A percentile compares a stretch with the other conserved stretches of the same genome.
These are phyloP conservation scores for Myopa tessellatipennis DNA, from an alignment of 2,888 invertebrate species.

Conservation along the genomic window DNA sequence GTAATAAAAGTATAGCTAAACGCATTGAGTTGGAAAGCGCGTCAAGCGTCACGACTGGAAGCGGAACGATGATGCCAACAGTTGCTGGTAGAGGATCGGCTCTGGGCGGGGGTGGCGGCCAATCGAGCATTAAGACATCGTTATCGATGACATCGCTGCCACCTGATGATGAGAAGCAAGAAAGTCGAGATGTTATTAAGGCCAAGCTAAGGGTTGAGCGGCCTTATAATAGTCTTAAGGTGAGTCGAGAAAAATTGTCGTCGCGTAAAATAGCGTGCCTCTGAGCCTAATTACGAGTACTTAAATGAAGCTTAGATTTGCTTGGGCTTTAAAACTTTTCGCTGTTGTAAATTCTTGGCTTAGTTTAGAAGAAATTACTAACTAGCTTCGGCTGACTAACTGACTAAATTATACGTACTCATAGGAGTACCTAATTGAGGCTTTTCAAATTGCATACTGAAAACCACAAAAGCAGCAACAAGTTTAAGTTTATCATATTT, in stretches of 20 bases:
- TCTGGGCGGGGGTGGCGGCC: slow-evolving; percentile 12
- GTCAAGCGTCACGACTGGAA: background rate
- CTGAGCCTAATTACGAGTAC: no score
- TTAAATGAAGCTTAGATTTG: no score
- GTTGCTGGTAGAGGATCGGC: slow-evolving; percentile 1
- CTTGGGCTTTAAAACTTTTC: no score
- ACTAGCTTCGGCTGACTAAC: no score
- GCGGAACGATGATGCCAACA: slow-evolving; percentile 21
- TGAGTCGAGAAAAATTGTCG: slow-evolving; percentile 50
- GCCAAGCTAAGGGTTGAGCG: slow-evolving; percentile 73
- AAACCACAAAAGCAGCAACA: background rate
- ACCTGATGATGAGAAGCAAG: slow-evolving; percentile 71
- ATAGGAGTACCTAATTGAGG: background rate
- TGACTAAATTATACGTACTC: no score
- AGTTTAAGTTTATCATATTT: background rate
- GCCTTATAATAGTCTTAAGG: slow-evolving; percentile 84
- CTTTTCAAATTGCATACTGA: background rate
- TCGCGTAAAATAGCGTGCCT: background rate
- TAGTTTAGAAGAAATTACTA: no score
- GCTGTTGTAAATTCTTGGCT: no score
- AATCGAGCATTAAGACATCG: slow-evolving; percentile 36
- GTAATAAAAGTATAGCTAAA: slow-evolving; percentile 45
- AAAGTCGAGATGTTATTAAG: slow-evolving; percentile 69
- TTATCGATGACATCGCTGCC: slow-evolving; percentile 83
- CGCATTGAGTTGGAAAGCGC: slow-evolving; percentile 36